phyloP scores from a whole-genome alignment of 2,888 invertebrate genomes.

The Drosophila nr. fundita region DNA sequence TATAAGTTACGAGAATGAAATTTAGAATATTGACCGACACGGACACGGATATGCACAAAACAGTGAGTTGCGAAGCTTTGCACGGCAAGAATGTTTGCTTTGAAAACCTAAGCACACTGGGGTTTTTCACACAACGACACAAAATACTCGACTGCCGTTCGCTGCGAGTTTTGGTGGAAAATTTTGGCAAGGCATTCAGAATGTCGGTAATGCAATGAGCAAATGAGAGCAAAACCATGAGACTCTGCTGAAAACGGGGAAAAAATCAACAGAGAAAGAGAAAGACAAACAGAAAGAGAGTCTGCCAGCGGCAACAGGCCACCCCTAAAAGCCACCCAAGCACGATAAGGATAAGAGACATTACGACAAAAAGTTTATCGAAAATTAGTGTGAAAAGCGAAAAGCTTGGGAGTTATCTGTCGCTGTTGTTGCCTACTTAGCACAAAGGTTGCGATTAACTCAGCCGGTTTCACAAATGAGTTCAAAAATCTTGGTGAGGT shows the following conservation, averaged over 20 bases:
- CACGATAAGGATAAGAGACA: slow-evolving; percentile 20
- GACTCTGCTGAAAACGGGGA: slow-evolving; percentile 32
- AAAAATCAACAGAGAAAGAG: slow-evolving; percentile 31
- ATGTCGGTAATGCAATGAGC: slow-evolving; percentile 61
- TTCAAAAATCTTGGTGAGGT: slow-evolving; percentile 21
- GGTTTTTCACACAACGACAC: slow-evolving; percentile 52
- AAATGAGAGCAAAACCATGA: slow-evolving; percentile 50
- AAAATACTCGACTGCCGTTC: slow-evolving; percentile 57
- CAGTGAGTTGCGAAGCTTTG: slow-evolving; percentile 40
- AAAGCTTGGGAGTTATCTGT: slow-evolving; percentile 38
- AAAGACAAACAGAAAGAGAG: slow-evolving; percentile 20
- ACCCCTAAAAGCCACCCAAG: slow-evolving; percentile 62
- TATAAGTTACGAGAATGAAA: slow-evolving; percentile 51
- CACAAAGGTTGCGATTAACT: slow-evolving; percentile 15
- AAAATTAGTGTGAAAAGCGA: slow-evolving; percentile 32
- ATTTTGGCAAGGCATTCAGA: slow-evolving; percentile 58
- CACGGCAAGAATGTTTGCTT: slow-evolving; percentile 55
- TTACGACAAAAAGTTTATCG: slow-evolving; percentile 38
- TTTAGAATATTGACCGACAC: slow-evolving; percentile 42
- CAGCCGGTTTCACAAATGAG: slow-evolving; percentile 35
- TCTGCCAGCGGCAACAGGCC: slow-evolving; percentile 54
- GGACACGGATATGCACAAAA: slow-evolving; percentile 59
- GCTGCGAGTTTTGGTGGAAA: slow-evolving; percentile 53
- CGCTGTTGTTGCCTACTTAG: not conserved
- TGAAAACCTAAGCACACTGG: slow-evolving; percentile 29